A percentile compares a stretch with the other conserved stretches of the same genome.
Conservation (phyloP, 2,888 invertebrate genomes). For the Perithous albicinctus region DNA sequence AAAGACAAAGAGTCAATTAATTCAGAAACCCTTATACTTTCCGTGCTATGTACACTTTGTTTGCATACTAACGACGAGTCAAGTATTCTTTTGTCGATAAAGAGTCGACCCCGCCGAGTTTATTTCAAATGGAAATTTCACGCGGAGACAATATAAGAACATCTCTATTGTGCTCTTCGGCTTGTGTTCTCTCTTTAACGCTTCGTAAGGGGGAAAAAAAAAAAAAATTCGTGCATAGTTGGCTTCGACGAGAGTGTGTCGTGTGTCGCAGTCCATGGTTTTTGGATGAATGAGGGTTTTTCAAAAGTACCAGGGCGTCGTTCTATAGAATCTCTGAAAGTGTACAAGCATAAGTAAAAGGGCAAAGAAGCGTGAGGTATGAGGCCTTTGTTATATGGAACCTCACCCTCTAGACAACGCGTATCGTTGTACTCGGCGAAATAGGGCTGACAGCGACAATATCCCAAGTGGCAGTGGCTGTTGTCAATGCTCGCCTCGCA, state of each 20-base stretch:
- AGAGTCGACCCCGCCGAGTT: neutral
- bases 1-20: neutral
- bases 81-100: neutral
- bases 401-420: slow-evolving; percentile 93
- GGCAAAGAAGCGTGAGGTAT: neutral
- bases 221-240: no score
- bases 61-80: neutral
- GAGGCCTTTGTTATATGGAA: slow-evolving; percentile 57
- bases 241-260: no score
- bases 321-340: neutral
- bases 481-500: slow-evolving; percentile 88
- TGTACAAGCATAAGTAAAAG: slow-evolving; percentile 13
- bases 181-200: neutral
- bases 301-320: no score
- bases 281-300: slow-evolving; percentile 3
- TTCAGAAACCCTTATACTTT: neutral
- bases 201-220: neutral
- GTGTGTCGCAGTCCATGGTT: neutral
- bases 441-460: slow-evolving; percentile 93
- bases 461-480: slow-evolving; percentile 89
- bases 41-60: neutral
- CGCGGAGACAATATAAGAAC: neutral
- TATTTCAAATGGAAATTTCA: slow-evolving; percentile 18
- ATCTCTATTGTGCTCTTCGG: neutral
- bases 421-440: slow-evolving; percentile 92